Evolutionary conservation across 2,113 vertebrate genomes (phyloP).

Genomic region (Calypte anna): DNA sequence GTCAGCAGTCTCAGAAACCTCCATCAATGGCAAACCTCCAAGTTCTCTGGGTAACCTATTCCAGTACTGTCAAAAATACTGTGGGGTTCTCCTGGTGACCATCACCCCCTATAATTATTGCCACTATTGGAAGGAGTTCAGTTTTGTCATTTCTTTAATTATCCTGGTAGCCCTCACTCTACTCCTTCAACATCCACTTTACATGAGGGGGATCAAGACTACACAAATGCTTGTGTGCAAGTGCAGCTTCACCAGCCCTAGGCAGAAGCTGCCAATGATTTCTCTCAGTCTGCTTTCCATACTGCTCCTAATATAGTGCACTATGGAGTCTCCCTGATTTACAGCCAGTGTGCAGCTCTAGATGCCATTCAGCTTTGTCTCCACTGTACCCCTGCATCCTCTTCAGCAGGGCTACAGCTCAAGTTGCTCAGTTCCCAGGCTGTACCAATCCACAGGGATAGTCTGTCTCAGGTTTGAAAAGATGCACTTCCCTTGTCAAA

Average conservation of each 20-base stretch:
- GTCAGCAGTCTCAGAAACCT: background rate
- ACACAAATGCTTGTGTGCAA: background rate
- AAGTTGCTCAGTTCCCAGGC: background rate
- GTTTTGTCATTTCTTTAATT: background rate
- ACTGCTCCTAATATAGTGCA: background rate
- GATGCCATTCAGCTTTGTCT: background rate
- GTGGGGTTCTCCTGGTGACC: background rate
- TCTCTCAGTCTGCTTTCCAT: background rate
- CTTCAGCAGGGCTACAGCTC: background rate
- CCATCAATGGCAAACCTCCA: rapidly evolving
- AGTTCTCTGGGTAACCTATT: background rate
- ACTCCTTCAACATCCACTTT: background rate
- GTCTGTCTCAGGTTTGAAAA: background rate
- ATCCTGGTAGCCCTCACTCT: background rate
- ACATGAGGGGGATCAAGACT: background rate
- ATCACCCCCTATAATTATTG: background rate
- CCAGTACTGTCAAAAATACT: background rate
- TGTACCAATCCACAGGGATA: rapidly evolving
- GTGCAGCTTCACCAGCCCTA: background rate
- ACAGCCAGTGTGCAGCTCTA: rapidly evolving
- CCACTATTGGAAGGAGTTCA: background rate
- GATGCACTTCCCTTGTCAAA: background rate
- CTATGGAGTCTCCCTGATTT: background rate
- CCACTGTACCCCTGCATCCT: background rate
- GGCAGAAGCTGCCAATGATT: rapidly evolving